Conservation (phyloP, 2,113 vertebrate species). For the Rhinopomastus cyanomelas region DNA sequence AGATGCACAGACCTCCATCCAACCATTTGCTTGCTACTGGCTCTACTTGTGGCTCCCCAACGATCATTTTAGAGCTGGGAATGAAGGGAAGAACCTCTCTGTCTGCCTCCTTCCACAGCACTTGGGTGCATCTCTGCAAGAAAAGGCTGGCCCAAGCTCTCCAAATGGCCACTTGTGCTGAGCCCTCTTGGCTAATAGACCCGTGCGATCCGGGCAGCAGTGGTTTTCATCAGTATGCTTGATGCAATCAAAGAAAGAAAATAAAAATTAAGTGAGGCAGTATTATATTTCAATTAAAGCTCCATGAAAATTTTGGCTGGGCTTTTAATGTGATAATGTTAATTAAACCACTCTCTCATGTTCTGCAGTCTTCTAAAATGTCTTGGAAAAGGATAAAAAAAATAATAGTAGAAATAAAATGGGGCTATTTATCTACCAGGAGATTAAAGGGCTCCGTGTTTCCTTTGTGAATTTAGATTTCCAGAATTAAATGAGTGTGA, state of each 20-base stretch:
- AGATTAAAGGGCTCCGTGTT: slow-evolving; percentile 67
- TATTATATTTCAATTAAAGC: slow-evolving; percentile 71
- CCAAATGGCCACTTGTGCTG: background rate
- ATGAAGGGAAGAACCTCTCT: background rate
- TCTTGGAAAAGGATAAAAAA: slow-evolving; percentile 63
- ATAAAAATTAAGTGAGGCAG: background rate
- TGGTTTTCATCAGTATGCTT: background rate
- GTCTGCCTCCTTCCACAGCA: background rate
- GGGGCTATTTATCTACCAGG: slow-evolving; percentile 52
- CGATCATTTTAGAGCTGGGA: background rate
- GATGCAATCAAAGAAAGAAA: background rate
- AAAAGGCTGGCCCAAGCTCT: background rate
- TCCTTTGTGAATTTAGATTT: slow-evolving; percentile 72
- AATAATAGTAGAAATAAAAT: slow-evolving; percentile 67
- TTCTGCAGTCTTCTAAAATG: slow-evolving; percentile 52
- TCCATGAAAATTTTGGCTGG: slow-evolving; percentile 54
- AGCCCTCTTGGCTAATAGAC: background rate
- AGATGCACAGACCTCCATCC: slow-evolving; percentile 30
- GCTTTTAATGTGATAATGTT: slow-evolving; percentile 64
- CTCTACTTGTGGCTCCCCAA: slow-evolving; percentile 2
- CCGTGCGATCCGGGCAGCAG: background rate
- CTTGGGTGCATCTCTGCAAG: background rate
- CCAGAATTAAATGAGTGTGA: slow-evolving; percentile 71
- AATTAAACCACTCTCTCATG: slow-evolving; percentile 62
- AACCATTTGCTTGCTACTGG: background rate